Conservation (phyloP, 2,888 invertebrate genomes). For the Dryobota labecula region DNA sequence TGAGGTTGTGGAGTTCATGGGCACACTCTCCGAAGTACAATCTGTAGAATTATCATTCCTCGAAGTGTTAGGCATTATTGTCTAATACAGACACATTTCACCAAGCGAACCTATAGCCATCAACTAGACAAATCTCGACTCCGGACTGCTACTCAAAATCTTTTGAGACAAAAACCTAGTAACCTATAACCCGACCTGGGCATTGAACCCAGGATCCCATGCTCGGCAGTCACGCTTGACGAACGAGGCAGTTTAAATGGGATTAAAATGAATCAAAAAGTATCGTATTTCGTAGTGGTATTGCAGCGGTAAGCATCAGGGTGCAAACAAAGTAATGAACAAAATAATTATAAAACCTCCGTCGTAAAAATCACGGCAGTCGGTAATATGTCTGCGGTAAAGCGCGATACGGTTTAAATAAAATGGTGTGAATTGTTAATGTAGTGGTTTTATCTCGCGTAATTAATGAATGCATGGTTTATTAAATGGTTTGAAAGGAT, state of each 20-base stretch:
- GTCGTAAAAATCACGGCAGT: slow-evolving; percentile 36
- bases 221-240: not conserved
- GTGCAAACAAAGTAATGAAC: slow-evolving; percentile 37
- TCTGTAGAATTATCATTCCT: too few species aligned
- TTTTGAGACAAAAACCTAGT: not conserved
- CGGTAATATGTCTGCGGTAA: slow-evolving; percentile 36
- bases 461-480: slow-evolving; percentile 21
- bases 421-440: slow-evolving; percentile 40
- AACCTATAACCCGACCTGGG: not conserved
- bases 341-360: slow-evolving; percentile 38
- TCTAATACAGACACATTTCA: not conserved
- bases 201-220: rapidly evolving
- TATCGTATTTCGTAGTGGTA: slow-evolving; percentile 9
- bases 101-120: not conserved
- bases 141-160: not conserved
- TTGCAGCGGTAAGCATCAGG: slow-evolving; percentile 13
- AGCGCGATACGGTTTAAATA: slow-evolving; percentile 22
- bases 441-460: slow-evolving; percentile 25
- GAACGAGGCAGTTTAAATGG: not conserved
- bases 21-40: too few species aligned
- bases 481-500: slow-evolving; percentile 14
- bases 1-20: too few species aligned
- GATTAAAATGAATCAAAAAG: slow-evolving; percentile 10
- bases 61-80: too few species aligned
- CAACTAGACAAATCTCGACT: not conserved